Evolutionary conservation across 2,888 invertebrate species (phyloP).

Genomic region (Tetragonula carbonaria): DNA sequence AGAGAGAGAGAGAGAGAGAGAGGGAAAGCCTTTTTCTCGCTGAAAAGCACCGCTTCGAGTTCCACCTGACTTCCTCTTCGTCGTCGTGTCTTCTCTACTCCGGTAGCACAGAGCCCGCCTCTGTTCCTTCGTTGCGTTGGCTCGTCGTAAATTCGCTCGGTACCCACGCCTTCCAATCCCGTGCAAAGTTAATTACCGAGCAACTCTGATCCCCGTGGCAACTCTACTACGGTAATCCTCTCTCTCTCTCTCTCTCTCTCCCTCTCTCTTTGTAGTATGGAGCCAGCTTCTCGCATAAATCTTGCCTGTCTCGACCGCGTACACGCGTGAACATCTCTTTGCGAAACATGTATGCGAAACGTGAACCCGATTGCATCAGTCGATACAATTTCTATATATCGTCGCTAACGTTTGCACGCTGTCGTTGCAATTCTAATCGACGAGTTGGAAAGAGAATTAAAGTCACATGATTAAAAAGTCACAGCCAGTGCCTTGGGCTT

Average conservation of each 20-base stretch:
- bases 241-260: background rate
- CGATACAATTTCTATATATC: slow-evolving; percentile 57
- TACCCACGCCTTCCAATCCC: slow-evolving; percentile 67
- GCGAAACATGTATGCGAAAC: background rate
- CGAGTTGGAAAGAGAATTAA: no score
- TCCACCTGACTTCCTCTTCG: slow-evolving; percentile 36
- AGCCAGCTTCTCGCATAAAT: slow-evolving; percentile 32
- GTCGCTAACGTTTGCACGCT: background rate
- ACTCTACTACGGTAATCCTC: slow-evolving; percentile 23
- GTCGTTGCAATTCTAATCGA: no score
- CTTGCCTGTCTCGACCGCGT: slow-evolving; percentile 5
- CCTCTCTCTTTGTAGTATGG: background rate
- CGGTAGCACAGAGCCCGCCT: slow-evolving; percentile 1
- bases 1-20: background rate
- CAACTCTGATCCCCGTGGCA: slow-evolving; percentile 4
- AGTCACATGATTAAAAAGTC: no score
- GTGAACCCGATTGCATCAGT: background rate
- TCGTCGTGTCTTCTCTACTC: slow-evolving; percentile 36
- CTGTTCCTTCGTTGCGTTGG: slow-evolving; percentile 5
- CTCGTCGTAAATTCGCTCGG: slow-evolving; percentile 58
- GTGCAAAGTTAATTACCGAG: slow-evolving; percentile 66
- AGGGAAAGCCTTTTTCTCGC: background rate
- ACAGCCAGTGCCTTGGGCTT: no score
- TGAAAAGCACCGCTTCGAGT: slow-evolving; percentile 18
- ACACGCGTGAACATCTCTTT: slow-evolving; percentile 17